Conservation (phyloP, 2,888 invertebrate genomes). For the Theodoxus fluviatilis region DNA sequence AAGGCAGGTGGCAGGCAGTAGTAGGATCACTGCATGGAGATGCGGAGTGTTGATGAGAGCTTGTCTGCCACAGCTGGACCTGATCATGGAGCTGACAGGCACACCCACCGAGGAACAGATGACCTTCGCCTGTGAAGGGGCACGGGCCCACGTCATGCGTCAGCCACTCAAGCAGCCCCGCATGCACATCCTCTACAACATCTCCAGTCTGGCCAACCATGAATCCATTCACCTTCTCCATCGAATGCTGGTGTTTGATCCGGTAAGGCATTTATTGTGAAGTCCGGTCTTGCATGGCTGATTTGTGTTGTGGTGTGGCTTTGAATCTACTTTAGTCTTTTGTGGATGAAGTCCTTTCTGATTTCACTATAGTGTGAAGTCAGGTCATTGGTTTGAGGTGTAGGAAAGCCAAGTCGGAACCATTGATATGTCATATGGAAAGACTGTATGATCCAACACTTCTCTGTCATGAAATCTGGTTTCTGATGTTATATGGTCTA, state of each 20-base stretch:
- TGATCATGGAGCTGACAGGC: constrained; percentile 96
- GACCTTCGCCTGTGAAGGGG: constrained; percentile 93
- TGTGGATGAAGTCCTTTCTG: too few relatives aligned
- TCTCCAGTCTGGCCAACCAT: constrained; percentile 92
- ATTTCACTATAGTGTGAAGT: too few relatives aligned
- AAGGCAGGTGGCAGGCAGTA: too few relatives aligned
- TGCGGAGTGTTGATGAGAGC: too few relatives aligned
- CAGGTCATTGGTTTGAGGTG: too few relatives aligned
- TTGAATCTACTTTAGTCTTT: too few relatives aligned
- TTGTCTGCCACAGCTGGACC: constrained; percentile 89
- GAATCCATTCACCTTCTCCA: constrained; percentile 96
- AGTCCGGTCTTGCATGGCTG: too few relatives aligned
- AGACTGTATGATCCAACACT: too few relatives aligned
- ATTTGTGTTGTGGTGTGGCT: too few relatives aligned
- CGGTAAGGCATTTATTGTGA: constrained; percentile 72
- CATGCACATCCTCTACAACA: constrained; percentile 77
- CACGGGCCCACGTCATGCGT: constrained; percentile 86
- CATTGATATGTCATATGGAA: too few relatives aligned
- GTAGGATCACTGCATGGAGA: too few relatives aligned
- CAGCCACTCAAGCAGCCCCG: constrained; percentile 70
- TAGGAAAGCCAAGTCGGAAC: too few relatives aligned
- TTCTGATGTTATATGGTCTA: neutral
- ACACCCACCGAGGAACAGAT: constrained; percentile 95
- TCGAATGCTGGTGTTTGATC: constrained; percentile 98
- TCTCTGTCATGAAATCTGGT: neutral